Evolutionary conservation across 2,113 vertebrate species (phyloP).

Genomic region (Chaenogobius annularis): DNA sequence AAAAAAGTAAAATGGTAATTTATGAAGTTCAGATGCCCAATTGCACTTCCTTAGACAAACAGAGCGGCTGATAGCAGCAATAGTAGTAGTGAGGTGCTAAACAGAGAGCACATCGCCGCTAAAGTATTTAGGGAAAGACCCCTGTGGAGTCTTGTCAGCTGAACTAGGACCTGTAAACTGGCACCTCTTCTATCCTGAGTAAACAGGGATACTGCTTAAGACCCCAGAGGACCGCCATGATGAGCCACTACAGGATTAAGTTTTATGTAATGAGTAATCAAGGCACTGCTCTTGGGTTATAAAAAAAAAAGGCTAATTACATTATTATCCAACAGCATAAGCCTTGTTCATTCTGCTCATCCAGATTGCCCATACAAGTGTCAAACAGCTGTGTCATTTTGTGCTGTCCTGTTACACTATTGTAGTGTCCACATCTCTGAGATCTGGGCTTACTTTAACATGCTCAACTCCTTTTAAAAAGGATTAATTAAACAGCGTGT

Average conservation of each 20-base stretch:
- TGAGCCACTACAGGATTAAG: background rate
- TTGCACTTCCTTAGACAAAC: slow-evolving; percentile 48
- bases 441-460: background rate
- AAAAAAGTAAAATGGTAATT: background rate
- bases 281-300: background rate
- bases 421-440: slow-evolving; percentile 12
- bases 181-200: slow-evolving; percentile 46
- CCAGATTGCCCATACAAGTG: background rate
- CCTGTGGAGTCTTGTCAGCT: slow-evolving; percentile 60
- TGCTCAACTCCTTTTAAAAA: background rate
- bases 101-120: slow-evolving; percentile 56
- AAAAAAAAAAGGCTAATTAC: background rate
- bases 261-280: slow-evolving; percentile 1
- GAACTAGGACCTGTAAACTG: slow-evolving; percentile 43
- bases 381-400: background rate
- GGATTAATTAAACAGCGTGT: background rate
- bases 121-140: slow-evolving; percentile 67
- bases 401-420: background rate
- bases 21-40: slow-evolving; percentile 4
- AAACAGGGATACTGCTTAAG: slow-evolving; percentile 41
- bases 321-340: background rate
- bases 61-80: slow-evolving; percentile 44
- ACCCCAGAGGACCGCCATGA: background rate
- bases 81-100: slow-evolving; percentile 55
- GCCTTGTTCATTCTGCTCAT: background rate